A percentile compares a stretch with the other conserved stretches of the same genome.
These are phyloP conservation scores for Myoxocephalus aenaeus DNA, from an alignment of 2,797 vertebrate genomes.

Conservation along the genomic window DNA sequence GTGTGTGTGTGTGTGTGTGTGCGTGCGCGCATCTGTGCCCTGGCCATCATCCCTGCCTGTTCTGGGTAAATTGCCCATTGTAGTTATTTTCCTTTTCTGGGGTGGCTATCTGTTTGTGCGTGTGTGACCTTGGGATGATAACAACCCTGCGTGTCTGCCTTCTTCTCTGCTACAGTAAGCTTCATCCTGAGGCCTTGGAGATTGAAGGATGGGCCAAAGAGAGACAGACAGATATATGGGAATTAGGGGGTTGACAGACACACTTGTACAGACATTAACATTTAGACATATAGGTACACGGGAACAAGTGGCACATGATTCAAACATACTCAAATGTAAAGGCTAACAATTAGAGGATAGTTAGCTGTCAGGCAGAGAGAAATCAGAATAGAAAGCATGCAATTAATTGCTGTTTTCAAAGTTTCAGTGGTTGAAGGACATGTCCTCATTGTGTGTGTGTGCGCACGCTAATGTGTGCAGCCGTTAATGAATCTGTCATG, in stretches of 20 bases:
- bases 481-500: conserved; percentile 59
- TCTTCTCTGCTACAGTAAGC: conserved; percentile 40
- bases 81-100: conserved; percentile 77
- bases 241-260: not conserved
- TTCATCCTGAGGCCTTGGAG: conserved; percentile 40
- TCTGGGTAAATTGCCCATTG: conserved; percentile 80
- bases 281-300: conserved; percentile 10
- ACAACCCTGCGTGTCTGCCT: conserved; percentile 42
- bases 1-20: conserved; percentile 29
- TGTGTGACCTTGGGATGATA: conserved; percentile 72
- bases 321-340: conserved; percentile 2
- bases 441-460: conserved; percentile 22
- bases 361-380: conserved; percentile 12
- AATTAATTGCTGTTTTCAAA: conserved; percentile 1
- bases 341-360: not conserved
- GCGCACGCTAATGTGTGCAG: conserved; percentile 14
- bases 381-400: conserved; percentile 1
- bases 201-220: conserved; percentile 23
- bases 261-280: conserved; percentile 6
- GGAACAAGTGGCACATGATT: not conserved
- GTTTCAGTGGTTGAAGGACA: conserved; percentile 12
- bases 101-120: conserved; percentile 67
- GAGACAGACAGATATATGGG: conserved; percentile 22
- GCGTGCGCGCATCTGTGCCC: conserved; percentile 64
- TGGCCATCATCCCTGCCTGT: conserved; percentile 77